phyloP scores from a whole-genome alignment of 2,888 invertebrate species.

The Lampropteryx suffumata region DNA sequence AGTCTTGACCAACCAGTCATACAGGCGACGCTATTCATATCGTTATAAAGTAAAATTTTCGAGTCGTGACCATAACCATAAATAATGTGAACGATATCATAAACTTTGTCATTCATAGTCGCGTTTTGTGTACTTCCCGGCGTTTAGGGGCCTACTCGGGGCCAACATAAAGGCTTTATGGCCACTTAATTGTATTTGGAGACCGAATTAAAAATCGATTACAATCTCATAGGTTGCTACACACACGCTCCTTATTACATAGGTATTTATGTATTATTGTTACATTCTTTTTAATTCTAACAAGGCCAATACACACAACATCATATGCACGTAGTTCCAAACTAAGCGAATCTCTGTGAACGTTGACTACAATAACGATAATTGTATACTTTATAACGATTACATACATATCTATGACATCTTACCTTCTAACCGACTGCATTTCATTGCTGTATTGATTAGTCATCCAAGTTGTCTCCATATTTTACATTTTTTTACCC shows the following conservation, averaged over 20 bases:
- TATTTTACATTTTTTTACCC: too few relatives aligned
- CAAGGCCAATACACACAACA: too few relatives aligned
- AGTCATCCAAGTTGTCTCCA: too few relatives aligned
- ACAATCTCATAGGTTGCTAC: conserved; percentile 25
- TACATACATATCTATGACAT: too few relatives aligned
- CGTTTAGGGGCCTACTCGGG: conserved; percentile 26
- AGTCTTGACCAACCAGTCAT: neutral
- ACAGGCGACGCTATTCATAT: conserved; percentile 15
- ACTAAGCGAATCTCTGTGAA: too few relatives aligned
- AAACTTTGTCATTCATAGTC: conserved; percentile 35
- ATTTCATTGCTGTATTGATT: too few relatives aligned
- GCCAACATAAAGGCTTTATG: conserved; percentile 27
- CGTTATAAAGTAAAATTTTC: conserved; percentile 16
- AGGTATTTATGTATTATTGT: too few relatives aligned
- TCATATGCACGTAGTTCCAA: too few relatives aligned
- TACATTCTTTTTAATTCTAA: too few relatives aligned
- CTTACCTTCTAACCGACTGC: too few relatives aligned
- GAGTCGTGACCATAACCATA: conserved; percentile 28
- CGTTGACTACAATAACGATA: too few relatives aligned
- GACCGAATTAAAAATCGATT: conserved; percentile 33
- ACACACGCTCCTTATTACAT: conserved; percentile 4
- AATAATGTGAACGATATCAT: conserved; percentile 31
- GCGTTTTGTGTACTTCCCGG: conserved; percentile 25
- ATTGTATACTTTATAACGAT: too few relatives aligned
- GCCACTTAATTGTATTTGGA: conserved; percentile 27